These are phyloP conservation scores for Gisinianus flammeolus DNA, from an alignment of 2,888 invertebrate species.

Conservation along the genomic window DNA sequence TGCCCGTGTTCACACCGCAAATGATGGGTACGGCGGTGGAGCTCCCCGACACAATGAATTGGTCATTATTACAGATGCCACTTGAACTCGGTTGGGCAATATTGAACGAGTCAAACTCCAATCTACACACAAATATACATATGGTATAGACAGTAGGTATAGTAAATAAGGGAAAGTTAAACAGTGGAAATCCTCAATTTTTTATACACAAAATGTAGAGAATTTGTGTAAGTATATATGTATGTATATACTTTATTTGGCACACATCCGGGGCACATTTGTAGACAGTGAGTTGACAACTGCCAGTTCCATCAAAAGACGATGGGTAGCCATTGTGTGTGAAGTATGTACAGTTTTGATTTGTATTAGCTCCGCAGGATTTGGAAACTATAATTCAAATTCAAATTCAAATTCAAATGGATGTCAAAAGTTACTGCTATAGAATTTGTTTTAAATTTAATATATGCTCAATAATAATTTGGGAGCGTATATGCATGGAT, in stretches of 20 bases:
- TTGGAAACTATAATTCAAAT: constrained; percentile 69
- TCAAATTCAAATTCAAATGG: not conserved
- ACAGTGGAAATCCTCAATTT: too few relatives aligned
- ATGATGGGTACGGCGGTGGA: constrained; percentile 76
- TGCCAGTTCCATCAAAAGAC: constrained; percentile 77
- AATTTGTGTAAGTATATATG: too few relatives aligned
- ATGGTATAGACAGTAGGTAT: too few relatives aligned
- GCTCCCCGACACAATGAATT: constrained; percentile 83
- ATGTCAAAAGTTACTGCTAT: not conserved
- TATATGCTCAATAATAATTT: not conserved
- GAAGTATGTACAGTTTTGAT: constrained; percentile 85
- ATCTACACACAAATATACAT: constrained; percentile 63
- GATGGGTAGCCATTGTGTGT: constrained; percentile 82
- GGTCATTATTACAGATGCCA: constrained; percentile 81
- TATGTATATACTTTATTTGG: constrained; percentile 74
- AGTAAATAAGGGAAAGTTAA: not conserved
- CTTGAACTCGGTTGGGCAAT: constrained; percentile 76
- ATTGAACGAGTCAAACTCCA: constrained; percentile 80
- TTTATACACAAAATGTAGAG: too few relatives aligned
- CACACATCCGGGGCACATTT: constrained; percentile 81
- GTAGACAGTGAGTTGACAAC: constrained; percentile 81
- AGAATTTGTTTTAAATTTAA: not conserved
- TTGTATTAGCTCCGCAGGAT: constrained; percentile 77
- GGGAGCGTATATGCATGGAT: not conserved
- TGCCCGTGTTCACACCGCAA: constrained; percentile 76